Conservation (phyloP, 2,797 vertebrate species). For the Cichlasoma orientale region DNA sequence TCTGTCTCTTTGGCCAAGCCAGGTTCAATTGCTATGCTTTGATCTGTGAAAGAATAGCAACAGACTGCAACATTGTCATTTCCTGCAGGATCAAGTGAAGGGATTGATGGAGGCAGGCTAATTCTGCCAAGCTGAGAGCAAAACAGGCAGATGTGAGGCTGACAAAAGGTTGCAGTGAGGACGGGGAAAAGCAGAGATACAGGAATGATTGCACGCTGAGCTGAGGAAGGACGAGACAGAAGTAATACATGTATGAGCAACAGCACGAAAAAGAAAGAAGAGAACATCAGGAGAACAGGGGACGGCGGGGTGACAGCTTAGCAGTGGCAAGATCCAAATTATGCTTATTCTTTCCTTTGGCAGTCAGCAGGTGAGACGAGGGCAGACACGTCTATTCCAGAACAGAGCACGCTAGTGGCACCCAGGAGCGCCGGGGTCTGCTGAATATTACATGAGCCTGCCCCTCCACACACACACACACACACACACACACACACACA, state of each 20-base stretch:
- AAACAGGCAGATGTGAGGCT: slow-evolving; percentile 27
- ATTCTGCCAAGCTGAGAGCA: slow-evolving; percentile 57
- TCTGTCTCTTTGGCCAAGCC: slow-evolving; percentile 23
- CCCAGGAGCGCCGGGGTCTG: slow-evolving; percentile 37
- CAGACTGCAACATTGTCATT: slow-evolving; percentile 68
- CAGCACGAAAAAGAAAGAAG: background rate
- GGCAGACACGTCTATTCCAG: slow-evolving; percentile 65
- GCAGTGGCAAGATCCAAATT: no score
- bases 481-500: background rate
- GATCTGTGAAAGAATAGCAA: slow-evolving; percentile 73
- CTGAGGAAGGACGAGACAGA: background rate
- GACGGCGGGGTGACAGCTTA: background rate
- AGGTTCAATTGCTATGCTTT: slow-evolving; percentile 68
- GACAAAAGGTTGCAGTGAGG: slow-evolving; percentile 7
- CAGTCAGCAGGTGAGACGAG: slow-evolving; percentile 55
- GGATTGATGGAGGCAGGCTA: slow-evolving; percentile 52
- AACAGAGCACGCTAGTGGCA: slow-evolving; percentile 45
- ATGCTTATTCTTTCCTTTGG: slow-evolving; percentile 48
- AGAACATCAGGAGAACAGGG: background rate
- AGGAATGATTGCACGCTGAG: background rate
- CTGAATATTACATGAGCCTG: slow-evolving; percentile 76
- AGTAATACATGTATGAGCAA: background rate
- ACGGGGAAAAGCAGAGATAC: background rate
- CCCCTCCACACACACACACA: slow-evolving; percentile 17
- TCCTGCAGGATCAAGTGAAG: slow-evolving; percentile 59